Evolutionary conservation across 1,140 invertebrate species (phyloP).

Genomic region (Yoshiicerus persimilis): DNA sequence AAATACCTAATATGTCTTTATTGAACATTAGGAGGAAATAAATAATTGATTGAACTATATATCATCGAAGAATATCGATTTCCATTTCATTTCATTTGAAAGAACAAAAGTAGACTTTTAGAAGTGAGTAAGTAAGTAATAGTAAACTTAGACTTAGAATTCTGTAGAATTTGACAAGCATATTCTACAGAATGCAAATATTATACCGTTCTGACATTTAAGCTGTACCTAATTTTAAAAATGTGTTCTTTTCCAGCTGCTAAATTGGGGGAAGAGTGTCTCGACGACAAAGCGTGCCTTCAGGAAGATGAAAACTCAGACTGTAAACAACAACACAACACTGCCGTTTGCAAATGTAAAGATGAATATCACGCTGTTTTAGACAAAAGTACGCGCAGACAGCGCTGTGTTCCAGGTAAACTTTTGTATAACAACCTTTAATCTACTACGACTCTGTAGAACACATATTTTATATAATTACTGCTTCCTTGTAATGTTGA

Average conservation of each 20-base stretch:
- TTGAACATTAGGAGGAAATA: too few relatives aligned
- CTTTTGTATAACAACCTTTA: not conserved
- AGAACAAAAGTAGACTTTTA: too few relatives aligned
- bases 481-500: not conserved
- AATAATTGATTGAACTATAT: too few relatives aligned
- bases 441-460: too few relatives aligned
- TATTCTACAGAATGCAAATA: too few relatives aligned
- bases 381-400: slow-evolving; percentile 36
- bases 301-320: slow-evolving; percentile 40
- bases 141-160: too few relatives aligned
- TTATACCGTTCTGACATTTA: too few relatives aligned
- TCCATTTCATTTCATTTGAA: too few relatives aligned
- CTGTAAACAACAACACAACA: slow-evolving; percentile 30
- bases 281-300: slow-evolving; percentile 46
- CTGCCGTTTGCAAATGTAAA: slow-evolving; percentile 38
- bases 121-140: too few relatives aligned
- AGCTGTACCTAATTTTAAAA: not conserved
- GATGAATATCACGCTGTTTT: slow-evolving; percentile 33
- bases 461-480: not conserved
- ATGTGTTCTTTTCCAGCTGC: slow-evolving; percentile 37
- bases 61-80: too few relatives aligned
- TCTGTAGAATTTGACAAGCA: too few relatives aligned
- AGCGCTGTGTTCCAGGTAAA: slow-evolving; percentile 50
- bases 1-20: too few relatives aligned
- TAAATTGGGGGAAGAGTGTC: slow-evolving; percentile 46